These are phyloP conservation scores for Neomonachus schauinslandi DNA, from an alignment of 2,113 vertebrate genomes.

Conservation along the genomic window DNA sequence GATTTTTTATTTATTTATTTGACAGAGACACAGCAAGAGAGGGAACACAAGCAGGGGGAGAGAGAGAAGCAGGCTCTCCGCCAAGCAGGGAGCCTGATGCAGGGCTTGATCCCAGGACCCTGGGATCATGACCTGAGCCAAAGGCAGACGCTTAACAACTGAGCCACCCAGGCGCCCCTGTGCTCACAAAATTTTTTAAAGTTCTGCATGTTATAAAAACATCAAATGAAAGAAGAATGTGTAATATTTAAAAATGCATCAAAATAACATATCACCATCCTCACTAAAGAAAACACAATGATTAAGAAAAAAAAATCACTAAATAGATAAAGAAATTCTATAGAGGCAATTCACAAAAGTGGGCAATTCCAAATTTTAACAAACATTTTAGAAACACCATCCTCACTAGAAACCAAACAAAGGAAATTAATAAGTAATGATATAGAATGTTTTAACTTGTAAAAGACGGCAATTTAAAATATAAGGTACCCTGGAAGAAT, in stretches of 20 bases:
- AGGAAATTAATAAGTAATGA: neutral
- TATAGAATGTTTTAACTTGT: neutral
- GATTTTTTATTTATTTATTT: too few species aligned
- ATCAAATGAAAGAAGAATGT: neutral
- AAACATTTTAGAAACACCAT: neutral
- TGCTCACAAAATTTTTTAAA: constrained; percentile 6
- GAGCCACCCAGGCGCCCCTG: too few species aligned
- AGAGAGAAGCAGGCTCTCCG: too few species aligned
- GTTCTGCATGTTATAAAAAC: neutral
- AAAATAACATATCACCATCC: neutral
- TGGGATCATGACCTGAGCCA: too few species aligned
- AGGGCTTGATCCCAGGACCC: too few species aligned
- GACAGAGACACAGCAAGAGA: too few species aligned
- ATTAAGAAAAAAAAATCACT: constrained; percentile 26
- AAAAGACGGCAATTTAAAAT: neutral
- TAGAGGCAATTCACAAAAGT: neutral
- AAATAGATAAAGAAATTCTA: neutral
- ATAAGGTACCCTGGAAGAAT: neutral
- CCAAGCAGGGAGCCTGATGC: too few species aligned
- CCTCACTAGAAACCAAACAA: neutral
- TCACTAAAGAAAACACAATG: neutral
- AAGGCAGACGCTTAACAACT: too few species aligned
- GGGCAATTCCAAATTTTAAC: neutral
- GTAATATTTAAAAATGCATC: neutral
- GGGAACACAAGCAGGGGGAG: too few species aligned